A percentile compares a stretch with the other conserved stretches of the same genome.
Evolutionary conservation across 2,797 vertebrate genomes (phyloP).

Genomic region (Molossus molossus): DNA sequence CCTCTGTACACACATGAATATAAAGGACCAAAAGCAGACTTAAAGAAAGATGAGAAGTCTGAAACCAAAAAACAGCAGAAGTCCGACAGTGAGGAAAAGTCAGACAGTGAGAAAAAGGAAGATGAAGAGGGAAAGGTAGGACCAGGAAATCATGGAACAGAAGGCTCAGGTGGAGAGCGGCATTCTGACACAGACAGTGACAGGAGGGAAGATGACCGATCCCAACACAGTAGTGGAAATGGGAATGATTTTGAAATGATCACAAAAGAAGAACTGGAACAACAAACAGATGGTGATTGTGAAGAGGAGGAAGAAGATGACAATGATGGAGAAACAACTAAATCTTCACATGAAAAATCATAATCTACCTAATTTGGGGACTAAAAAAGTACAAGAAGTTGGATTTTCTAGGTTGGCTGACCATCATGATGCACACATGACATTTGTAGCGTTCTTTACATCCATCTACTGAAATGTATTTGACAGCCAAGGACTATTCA

Average conservation of each 20-base stretch:
- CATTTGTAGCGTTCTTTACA: slow-evolving; percentile 89
- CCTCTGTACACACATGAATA: slow-evolving; percentile 99
- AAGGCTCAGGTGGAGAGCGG: slow-evolving; percentile 91
- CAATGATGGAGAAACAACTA: slow-evolving; percentile 89
- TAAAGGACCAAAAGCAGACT: slow-evolving; percentile 95
- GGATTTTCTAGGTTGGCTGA: slow-evolving; percentile 93
- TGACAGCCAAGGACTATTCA: slow-evolving; percentile 87
- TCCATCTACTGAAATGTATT: slow-evolving; percentile 88
- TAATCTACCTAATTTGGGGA: slow-evolving; percentile 91
- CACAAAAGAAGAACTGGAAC: slow-evolving; percentile 99
- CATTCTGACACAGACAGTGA: slow-evolving; percentile 98
- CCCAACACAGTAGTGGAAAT: slow-evolving; percentile 98
- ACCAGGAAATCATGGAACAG: slow-evolving; percentile 89
- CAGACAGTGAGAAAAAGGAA: slow-evolving; percentile 96
- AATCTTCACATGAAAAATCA: slow-evolving; percentile 93
- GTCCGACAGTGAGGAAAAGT: slow-evolving; percentile 97
- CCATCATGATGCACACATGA: slow-evolving; percentile 89
- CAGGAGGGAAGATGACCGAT: slow-evolving; percentile 97
- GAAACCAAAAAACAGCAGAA: slow-evolving; percentile 94
- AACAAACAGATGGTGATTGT: slow-evolving; percentile 96
- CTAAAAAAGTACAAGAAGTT: slow-evolving; percentile 90
- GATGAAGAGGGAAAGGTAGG: slow-evolving; percentile 90
- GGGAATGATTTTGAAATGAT: slow-evolving; percentile 99
- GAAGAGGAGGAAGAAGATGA: slow-evolving; percentile 92
- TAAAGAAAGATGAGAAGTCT: slow-evolving; percentile 94